Percentiles rank a stretch among this genome's conserved stretches.
Evolutionary conservation across 2,113 vertebrate genomes (phyloP).

Genomic region (Narcine bancroftii): DNA sequence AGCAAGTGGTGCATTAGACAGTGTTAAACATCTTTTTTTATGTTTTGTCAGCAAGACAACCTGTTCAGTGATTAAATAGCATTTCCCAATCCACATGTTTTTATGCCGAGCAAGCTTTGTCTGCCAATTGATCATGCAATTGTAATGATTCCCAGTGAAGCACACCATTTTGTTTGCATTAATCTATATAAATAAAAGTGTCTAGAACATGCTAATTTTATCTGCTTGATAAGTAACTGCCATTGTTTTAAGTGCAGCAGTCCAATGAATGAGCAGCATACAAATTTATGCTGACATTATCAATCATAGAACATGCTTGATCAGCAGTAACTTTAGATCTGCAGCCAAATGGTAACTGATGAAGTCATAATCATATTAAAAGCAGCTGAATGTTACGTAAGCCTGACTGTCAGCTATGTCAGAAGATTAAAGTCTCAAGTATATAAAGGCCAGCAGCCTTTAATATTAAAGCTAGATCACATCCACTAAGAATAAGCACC

Average conservation of each 20-base stretch:
- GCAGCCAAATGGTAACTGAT: not conserved
- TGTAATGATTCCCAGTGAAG: not conserved
- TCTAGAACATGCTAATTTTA: not conserved
- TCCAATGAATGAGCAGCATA: not conserved
- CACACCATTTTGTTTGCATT: not conserved
- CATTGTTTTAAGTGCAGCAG: not conserved
- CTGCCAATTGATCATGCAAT: not conserved
- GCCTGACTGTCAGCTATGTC: not conserved
- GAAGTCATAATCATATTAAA: not conserved
- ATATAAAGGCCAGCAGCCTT: not conserved
- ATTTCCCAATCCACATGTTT: no score
- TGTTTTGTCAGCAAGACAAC: no score
- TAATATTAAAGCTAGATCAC: not conserved
- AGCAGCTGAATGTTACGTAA: not conserved
- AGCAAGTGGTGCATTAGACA: no score
- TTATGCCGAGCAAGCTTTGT: not conserved
- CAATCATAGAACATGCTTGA: slow-evolving; percentile 17
- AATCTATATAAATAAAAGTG: not conserved
- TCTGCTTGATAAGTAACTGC: not conserved
- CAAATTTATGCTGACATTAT: not conserved
- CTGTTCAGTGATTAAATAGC: no score
- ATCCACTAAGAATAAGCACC: not conserved
- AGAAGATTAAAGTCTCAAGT: not conserved
- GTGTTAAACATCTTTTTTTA: no score
- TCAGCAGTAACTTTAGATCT: slow-evolving; percentile 2